Base-by-base conservation (phyloP, 2,888 invertebrate species). In the Catotricha subobsoleta region DNA sequence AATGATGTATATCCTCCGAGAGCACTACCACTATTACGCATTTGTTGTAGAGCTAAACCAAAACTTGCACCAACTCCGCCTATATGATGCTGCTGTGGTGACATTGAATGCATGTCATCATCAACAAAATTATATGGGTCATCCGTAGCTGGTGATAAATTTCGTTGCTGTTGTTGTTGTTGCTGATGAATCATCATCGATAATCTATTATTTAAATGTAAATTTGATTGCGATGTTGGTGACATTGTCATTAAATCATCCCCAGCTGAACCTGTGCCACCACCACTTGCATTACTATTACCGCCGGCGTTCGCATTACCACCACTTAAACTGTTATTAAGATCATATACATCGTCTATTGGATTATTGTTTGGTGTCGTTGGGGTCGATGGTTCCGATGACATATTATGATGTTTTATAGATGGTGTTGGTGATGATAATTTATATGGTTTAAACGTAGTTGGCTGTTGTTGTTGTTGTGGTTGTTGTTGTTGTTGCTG, bases 91-190 rank as follows among this genome's bases (percentile, higher is more conserved):
- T 23, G 23, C 1, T 54, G 54, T 43, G 57, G 51, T 42, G 49
- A 49, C 45, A 58, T 52, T 40, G 49, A 49, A 27, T 50, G 49
- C 9, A 54, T 44, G 19, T 82, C 81, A 55, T 84, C 84, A 58
- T 82, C 81, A 47, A 86, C 83, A 63, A 86, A 87, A 54, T 80
- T 81, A 61, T 86, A 87, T 3, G 84, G 82, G 60, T 84, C 84
- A 51, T 79, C 77, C 5, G 43, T 28, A n/a, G 43, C 30, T 35
- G 45, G 33, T 30, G 45, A 16, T 33, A n/a, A 13, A 9, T 40
- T 29, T 23, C 39, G 39, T 31, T 43, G 44, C n/a, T 31, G 33
- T 16, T 43, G 43, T 16, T 41, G 41, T 28, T 53, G 45, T 23
- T 42, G 44, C 29, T 40, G 31, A 28, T 41, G 43, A 30, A 10